Evolutionary conservation across 2,113 vertebrate genomes (phyloP).

Genomic region (Hydropotes inermis): DNA sequence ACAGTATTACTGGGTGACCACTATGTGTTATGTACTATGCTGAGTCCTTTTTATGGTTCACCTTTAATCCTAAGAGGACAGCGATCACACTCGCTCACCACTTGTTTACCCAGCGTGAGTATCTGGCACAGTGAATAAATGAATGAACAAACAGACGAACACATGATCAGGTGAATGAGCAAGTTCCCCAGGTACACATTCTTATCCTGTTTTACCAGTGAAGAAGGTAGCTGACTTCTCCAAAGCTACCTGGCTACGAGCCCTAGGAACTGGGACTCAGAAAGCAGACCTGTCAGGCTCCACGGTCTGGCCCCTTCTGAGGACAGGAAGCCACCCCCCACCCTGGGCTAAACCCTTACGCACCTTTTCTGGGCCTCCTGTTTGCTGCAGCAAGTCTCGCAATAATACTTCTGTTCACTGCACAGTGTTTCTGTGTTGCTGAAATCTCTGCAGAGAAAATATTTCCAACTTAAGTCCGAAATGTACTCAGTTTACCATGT

Average conservation of each 20-base stretch:
- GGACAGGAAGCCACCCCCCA: not conserved
- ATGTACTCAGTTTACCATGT: not conserved
- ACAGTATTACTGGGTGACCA: not conserved
- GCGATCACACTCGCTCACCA: not conserved
- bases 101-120: not conserved
- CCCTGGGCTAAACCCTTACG: not conserved
- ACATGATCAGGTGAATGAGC: not conserved
- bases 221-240: not conserved
- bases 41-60: not conserved
- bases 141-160: not conserved
- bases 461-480: slow-evolving; percentile 30
- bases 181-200: not conserved
- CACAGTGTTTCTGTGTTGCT: slow-evolving; percentile 98
- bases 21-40: no score
- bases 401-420: slow-evolving; percentile 98
- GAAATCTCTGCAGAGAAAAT: slow-evolving; percentile 90
- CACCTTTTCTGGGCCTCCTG: slow-evolving; percentile 98
- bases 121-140: not conserved
- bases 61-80: not conserved
- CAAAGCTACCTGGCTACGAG: not conserved
- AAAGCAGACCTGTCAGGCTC: not conserved
- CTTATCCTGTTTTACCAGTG: not conserved
- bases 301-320: accelerated
- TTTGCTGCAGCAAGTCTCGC: slow-evolving; percentile 98
- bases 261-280: not conserved